Evolutionary conservation across 2,888 invertebrate species (phyloP), one percentile per base, ranked within the genome.

Genomic region (Idaea dimidiata): DNA sequence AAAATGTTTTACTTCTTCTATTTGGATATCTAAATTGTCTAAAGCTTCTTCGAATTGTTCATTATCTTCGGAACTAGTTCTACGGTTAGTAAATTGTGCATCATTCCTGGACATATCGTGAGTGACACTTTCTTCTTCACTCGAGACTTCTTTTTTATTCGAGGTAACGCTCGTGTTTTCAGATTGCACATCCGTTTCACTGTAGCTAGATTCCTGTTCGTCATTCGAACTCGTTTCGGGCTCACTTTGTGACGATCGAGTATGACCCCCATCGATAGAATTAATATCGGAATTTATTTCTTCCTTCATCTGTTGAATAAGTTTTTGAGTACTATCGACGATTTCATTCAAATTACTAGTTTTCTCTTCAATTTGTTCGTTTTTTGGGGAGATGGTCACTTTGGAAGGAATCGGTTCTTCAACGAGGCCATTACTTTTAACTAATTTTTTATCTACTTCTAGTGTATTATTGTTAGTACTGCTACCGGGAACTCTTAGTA

Each of bases 281-380:
- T 93, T 94, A 72, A 94, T 94, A 74, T 94, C 94, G 31, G 90
- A 92, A 79, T 93, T 93, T 54, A 94, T 94, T 89, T 94, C 94
- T 72, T 94, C 94, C 77, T 93, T 94, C 94, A 94, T 94, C 83
- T 94, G 94, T 70, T 94, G 94, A 66, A 94, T 94, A 56, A 94
- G 76, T 63, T 89, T 91, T 78, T 94, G 94, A 0, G 94, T 94
- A 64, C 93, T 93, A 73, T 93, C 93, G 8, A 94, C 94, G 59
- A 94, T 89, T 67, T 94, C 94, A 68, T 83, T 88, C 31, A 92
- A 77, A 68, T 92, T 91, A 63, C 76, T 88, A 2, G 83, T 63
- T 74, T 84, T 90, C 65, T 89, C 87, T 64, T 83, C 83, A 18
- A 54, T 6, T 33, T 64, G 63, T 59, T 64, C 24, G 33, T 54